phyloP scores from a whole-genome alignment of 64 coral and sea anemone genomes.

The Trachythela sp. region DNA sequence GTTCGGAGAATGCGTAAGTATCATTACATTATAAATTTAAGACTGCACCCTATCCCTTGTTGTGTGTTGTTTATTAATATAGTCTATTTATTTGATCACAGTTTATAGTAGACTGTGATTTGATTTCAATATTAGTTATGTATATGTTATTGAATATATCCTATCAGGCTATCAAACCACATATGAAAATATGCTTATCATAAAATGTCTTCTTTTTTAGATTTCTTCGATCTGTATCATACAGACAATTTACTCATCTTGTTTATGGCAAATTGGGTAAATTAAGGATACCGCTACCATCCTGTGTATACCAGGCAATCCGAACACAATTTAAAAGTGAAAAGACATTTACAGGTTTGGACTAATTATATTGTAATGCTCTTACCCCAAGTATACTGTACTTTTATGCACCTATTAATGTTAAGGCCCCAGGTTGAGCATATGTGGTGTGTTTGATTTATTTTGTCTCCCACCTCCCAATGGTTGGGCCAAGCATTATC shows the following conservation, averaged over 20 bases:
- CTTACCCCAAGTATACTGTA: too few relatives aligned
- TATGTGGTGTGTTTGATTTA: too few relatives aligned
- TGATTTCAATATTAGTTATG: not conserved
- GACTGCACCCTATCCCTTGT: too few relatives aligned
- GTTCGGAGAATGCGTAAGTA: not conserved
- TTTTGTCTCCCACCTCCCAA: too few relatives aligned
- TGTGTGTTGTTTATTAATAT: not conserved
- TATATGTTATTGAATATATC: not conserved
- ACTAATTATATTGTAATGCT: not conserved
- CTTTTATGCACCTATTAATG: too few relatives aligned
- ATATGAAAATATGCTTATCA: not conserved
- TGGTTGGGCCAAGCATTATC: too few relatives aligned
- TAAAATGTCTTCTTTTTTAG: not conserved
- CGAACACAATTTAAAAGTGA: not conserved
- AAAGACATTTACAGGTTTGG: not conserved
- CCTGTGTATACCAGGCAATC: not conserved
- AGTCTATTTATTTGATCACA: not conserved
- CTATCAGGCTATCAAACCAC: not conserved
- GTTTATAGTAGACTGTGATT: not conserved
- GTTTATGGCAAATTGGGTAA: slow-evolving; percentile 20
- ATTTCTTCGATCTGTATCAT: not conserved
- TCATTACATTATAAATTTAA: too few relatives aligned
- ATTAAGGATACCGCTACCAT: slow-evolving; percentile 12
- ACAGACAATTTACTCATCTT: not conserved
- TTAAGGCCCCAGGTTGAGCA: too few relatives aligned